A percentile compares a stretch with the other conserved stretches of the same genome.
Conservation (phyloP, 2,888 invertebrate species). For the Salpingus planirostris region DNA sequence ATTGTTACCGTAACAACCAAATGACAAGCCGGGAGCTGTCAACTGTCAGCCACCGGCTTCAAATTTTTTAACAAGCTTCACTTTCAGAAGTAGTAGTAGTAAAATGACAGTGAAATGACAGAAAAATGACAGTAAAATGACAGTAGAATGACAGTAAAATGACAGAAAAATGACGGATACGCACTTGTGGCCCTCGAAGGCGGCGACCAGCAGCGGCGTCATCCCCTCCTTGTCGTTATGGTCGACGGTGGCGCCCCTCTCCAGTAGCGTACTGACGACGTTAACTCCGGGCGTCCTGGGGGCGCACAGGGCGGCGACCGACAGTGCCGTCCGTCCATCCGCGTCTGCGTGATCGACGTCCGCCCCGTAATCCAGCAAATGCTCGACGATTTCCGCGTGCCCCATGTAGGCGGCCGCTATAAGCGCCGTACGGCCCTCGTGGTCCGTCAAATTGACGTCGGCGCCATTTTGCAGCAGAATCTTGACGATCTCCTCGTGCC, state of each 20-base stretch:
- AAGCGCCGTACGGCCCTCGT: conserved; percentile 81
- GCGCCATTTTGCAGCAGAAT: conserved; percentile 69
- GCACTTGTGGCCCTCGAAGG: conserved; percentile 82
- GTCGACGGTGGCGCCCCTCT: conserved; percentile 74
- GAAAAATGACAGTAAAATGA: not conserved
- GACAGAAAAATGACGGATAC: conserved; percentile 21
- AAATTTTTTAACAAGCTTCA: too few relatives aligned
- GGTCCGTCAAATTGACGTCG: conserved; percentile 73
- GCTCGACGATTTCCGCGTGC: conserved; percentile 76
- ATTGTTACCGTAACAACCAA: too few relatives aligned
- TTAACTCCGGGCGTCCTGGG: conserved; percentile 66
- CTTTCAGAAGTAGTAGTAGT: too few relatives aligned
- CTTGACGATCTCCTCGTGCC: conserved; percentile 76
- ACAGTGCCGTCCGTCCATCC: conserved; percentile 80
- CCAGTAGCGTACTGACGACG: conserved; percentile 64
- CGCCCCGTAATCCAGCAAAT: conserved; percentile 72
- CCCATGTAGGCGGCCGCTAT: conserved; percentile 97
- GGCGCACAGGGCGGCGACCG: conserved; percentile 79
- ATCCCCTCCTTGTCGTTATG: conserved; percentile 79
- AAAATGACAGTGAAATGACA: not conserved
- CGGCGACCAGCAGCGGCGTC: conserved; percentile 80
- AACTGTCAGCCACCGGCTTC: too few relatives aligned
- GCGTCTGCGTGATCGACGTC: conserved; percentile 78
- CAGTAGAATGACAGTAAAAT: not conserved
- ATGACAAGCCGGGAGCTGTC: too few relatives aligned